These are phyloP conservation scores for Rousettus madagascariensis DNA, from an alignment of 2,797 vertebrate species.

Conservation along the genomic window DNA sequence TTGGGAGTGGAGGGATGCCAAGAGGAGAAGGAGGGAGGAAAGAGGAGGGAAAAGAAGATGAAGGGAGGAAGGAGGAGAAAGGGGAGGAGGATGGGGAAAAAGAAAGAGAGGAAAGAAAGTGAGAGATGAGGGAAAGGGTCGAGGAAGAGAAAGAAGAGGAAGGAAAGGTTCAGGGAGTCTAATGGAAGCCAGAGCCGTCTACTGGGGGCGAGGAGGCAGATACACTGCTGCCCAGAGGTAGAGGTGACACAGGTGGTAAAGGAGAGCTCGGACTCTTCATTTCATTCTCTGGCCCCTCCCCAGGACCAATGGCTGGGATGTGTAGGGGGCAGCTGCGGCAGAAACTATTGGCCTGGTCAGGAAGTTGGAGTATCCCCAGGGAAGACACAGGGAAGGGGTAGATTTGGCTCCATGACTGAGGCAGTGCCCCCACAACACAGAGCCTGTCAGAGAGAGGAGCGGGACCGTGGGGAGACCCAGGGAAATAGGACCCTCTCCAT, in stretches of 20 bases:
- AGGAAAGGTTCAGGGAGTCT: neutral
- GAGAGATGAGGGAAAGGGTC: neutral
- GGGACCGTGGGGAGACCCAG: neutral
- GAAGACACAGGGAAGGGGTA: neutral
- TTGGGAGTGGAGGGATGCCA: neutral
- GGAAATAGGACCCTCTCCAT: neutral
- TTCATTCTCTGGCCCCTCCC: neutral
- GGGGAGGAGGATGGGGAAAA: neutral
- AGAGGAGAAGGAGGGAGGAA: neutral
- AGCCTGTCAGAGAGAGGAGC: neutral
- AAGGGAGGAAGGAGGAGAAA: neutral
- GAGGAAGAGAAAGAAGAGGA: neutral
- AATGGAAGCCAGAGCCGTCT: neutral
- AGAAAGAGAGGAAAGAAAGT: neutral
- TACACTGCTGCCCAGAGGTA: neutral
- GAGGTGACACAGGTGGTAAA: neutral
- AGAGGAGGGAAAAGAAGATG: neutral
- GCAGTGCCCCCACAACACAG: neutral
- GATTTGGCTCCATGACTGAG: neutral
- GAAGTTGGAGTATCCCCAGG: neutral
- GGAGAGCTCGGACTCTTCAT: too few relatives aligned
- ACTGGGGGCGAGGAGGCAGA: neutral
- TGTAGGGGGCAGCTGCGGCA: neutral
- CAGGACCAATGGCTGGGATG: neutral
- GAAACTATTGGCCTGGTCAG: neutral